Evolutionary conservation across 2,797 vertebrate species (phyloP), one percentile per base, ranked within the genome.

Genomic region (Orestias chungarensis): DNA sequence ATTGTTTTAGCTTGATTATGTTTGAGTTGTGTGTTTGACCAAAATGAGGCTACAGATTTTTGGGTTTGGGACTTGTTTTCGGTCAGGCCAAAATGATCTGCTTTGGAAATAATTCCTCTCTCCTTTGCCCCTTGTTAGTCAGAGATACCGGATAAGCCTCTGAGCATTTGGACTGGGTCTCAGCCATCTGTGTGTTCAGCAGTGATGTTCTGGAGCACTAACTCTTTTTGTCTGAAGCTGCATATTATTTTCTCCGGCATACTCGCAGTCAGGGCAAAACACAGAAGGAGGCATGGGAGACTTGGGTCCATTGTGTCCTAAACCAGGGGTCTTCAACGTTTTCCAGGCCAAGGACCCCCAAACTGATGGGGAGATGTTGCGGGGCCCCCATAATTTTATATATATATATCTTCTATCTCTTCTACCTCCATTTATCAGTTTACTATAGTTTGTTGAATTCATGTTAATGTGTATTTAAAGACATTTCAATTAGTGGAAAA

Each of bases 101-200:
- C 52, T 86, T 90, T 89, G 85, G 89, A 86, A 80, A 49, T 38
- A 44, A 84, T 84, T 79, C 78, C 59, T 55, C 14, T 80, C 82
- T 84, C 69, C 80, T 82, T 69, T 83, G 82, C 74, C 83, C 83
- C 78, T 84, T 73, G 78, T 89, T 83, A 81, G 76, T 66, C 68
- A 55, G 74, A 71, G 69, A 86, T 82, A 75, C 81, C 79, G 82
- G 80, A 83, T 85, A 75, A 83, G 85, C 86, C 92, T 86, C 15
- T 64, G 71, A 82, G 85, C 84, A 44, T 84, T 91, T 91, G 91
- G 88, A 90, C 82, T 43, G 72, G 78, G 79, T 76, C 79, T 59
- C 65, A 1, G 49, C 89, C 91, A 92, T 91, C 91, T 93, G 92
- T 80, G 83, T 82, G 82, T 80, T 78, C 80, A 68, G 78, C 35